These are phyloP conservation scores for Clarias fuscus DNA, from an alignment of 2,797 vertebrate genomes.

Conservation along the genomic window DNA sequence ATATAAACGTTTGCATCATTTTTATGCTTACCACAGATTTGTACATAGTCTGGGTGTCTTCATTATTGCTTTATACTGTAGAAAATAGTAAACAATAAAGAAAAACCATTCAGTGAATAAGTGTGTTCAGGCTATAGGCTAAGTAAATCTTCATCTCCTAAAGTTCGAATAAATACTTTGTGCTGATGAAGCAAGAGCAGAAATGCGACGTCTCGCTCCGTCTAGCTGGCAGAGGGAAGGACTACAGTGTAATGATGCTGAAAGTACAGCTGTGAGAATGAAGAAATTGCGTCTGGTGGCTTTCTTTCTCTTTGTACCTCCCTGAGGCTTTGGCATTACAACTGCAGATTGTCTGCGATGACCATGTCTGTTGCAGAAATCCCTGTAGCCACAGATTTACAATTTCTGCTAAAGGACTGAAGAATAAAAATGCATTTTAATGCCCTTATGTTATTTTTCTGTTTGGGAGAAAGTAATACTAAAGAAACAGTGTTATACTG, in stretches of 20 bases:
- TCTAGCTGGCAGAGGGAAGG: conserved; percentile 27
- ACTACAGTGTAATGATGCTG: conserved; percentile 26
- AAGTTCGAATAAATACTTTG: neutral
- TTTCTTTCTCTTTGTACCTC: conserved; percentile 10
- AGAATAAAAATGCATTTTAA: conserved; percentile 24
- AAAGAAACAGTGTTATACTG: neutral
- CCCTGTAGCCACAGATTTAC: conserved; percentile 64
- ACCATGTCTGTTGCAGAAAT: conserved; percentile 52
- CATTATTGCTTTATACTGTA: too few species aligned
- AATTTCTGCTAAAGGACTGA: conserved; percentile 46
- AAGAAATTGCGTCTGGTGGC: conserved; percentile 30
- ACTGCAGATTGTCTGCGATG: conserved; percentile 48
- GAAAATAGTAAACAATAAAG: too few species aligned
- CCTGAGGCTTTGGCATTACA: conserved; percentile 48
- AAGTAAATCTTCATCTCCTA: neutral
- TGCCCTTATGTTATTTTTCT: conserved; percentile 6
- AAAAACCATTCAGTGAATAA: too few species aligned
- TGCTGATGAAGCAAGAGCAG: conserved; percentile 5
- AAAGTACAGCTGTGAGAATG: conserved; percentile 51
- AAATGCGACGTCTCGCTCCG: neutral
- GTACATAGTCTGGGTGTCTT: too few species aligned
- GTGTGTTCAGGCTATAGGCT: too few species aligned
- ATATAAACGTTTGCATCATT: too few species aligned
- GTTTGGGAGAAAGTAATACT: neutral
- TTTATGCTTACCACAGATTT: too few species aligned